A percentile compares a stretch with the other conserved stretches of the same genome.
Conservation (phyloP, 2,888 invertebrate species). For the Sesia bembeciformis region DNA sequence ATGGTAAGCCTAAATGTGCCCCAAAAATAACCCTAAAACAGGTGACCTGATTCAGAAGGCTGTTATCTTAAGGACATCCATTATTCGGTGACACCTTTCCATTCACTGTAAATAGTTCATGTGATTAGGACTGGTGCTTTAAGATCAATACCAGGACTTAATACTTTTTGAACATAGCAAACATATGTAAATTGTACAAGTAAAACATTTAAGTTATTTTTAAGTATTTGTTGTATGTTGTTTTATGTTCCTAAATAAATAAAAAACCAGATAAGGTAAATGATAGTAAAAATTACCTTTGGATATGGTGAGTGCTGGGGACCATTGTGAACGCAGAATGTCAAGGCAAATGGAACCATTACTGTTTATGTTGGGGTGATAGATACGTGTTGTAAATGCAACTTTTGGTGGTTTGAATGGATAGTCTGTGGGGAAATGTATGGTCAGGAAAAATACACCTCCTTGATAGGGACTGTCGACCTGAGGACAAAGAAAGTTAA, state of each 20-base stretch:
- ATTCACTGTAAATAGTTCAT: no score
- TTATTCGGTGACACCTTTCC: no score
- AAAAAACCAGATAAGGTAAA: not conserved
- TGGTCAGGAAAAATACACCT: constrained; percentile 99
- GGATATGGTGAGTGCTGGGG: constrained; percentile 99
- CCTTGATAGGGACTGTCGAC: constrained; percentile 99
- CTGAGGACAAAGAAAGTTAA: constrained; percentile 64
- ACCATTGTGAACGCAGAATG: constrained; percentile 99
- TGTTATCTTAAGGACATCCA: no score
- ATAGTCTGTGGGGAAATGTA: constrained; percentile 99
- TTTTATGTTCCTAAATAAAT: no score
- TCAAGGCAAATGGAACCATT: constrained; percentile 99
- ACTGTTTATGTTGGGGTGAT: constrained; percentile 99
- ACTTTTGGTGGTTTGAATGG: constrained; percentile 99
- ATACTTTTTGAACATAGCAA: not conserved
- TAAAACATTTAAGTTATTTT: constrained; percentile 5
- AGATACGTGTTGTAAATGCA: constrained; percentile 99
- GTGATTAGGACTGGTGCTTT: no score
- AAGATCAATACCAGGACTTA: not conserved
- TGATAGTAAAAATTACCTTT: constrained; percentile 81
- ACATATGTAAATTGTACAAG: constrained; percentile 6
- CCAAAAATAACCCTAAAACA: no score
- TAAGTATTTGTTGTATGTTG: no score
- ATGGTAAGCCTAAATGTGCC: no score
- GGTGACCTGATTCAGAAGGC: no score